Conservation (phyloP, 30 jellyfish, hydroid and myxozoan genomes). For the Cassiopea xamachana region DNA sequence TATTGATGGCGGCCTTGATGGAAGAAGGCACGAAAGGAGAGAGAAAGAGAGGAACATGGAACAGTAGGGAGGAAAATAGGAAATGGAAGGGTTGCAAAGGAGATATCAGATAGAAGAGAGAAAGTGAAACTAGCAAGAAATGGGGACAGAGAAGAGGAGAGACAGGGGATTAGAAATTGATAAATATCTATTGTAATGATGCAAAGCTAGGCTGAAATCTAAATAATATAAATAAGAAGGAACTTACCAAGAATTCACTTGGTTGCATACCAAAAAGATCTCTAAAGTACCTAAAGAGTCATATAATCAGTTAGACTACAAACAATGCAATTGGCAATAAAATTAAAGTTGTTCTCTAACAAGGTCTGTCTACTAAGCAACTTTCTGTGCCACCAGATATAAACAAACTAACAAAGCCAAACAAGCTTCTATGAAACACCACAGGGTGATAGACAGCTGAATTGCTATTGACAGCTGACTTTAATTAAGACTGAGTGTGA, state of each 20-base stretch:
- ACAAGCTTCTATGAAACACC: too few species aligned
- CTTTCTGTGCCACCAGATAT: too few species aligned
- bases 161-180: neutral
- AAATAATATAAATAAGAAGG: neutral
- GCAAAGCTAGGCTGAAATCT: too few species aligned
- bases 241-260: slow-evolving; percentile 92
- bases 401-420: too few species aligned
- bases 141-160: neutral
- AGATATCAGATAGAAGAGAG: neutral
- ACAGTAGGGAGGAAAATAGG: neutral
- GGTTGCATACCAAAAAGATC: slow-evolving; percentile 94
- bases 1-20: too few species aligned
- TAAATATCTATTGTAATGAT: too few species aligned
- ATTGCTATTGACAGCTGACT: too few species aligned
- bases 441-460: too few species aligned
- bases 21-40: neutral
- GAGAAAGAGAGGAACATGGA: neutral
- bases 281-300: slow-evolving; percentile 73
- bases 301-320: neutral
- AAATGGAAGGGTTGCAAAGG: neutral
- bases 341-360: too few species aligned
- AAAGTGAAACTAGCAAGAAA: neutral
- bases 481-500: too few species aligned
- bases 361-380: too few species aligned
- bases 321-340: too few species aligned